A percentile compares a stretch with the other conserved stretches of the same genome.
phyloP scores from a whole-genome alignment of 2,888 invertebrate species.

The Trichopoda pennipes region DNA sequence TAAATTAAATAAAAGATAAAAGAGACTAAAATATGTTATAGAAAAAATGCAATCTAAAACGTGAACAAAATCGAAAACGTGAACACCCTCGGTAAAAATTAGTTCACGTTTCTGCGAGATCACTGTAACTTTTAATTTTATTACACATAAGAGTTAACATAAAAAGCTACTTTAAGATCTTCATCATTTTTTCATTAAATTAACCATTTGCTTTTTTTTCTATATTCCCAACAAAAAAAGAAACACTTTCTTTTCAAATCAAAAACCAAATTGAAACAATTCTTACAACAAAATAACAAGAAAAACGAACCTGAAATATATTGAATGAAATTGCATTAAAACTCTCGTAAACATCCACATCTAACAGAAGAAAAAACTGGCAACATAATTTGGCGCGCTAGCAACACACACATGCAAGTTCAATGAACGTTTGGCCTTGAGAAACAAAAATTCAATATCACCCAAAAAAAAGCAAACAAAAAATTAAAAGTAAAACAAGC shows the following conservation, averaged over 20 bases:
- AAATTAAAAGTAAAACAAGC: conserved; percentile 32
- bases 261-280: conserved; percentile 55
- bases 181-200: conserved; percentile 9
- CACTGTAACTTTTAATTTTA: too few relatives aligned
- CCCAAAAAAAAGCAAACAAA: conserved; percentile 51
- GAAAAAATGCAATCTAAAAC: too few relatives aligned
- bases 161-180: background rate
- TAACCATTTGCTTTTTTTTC: conserved; percentile 31
- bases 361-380: conserved; percentile 8
- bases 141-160: too few relatives aligned
- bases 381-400: conserved; percentile 35
- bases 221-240: conserved; percentile 40
- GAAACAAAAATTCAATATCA: conserved; percentile 73
- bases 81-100: too few relatives aligned
- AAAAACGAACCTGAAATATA: conserved; percentile 59
- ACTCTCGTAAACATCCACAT: conserved; percentile 20
- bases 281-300: conserved; percentile 36
- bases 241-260: conserved; percentile 45
- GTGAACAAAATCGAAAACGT: too few relatives aligned
- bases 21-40: too few relatives aligned
- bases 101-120: too few relatives aligned
- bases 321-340: conserved; percentile 65
- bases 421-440: conserved; percentile 73
- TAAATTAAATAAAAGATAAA: too few relatives aligned
- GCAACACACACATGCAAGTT: conserved; percentile 59